Percentiles rank a stretch among this genome's conserved stretches.
These are phyloP conservation scores for Eufriesea mexicana DNA, from an alignment of 1,140 invertebrate genomes.

Conservation along the genomic window DNA sequence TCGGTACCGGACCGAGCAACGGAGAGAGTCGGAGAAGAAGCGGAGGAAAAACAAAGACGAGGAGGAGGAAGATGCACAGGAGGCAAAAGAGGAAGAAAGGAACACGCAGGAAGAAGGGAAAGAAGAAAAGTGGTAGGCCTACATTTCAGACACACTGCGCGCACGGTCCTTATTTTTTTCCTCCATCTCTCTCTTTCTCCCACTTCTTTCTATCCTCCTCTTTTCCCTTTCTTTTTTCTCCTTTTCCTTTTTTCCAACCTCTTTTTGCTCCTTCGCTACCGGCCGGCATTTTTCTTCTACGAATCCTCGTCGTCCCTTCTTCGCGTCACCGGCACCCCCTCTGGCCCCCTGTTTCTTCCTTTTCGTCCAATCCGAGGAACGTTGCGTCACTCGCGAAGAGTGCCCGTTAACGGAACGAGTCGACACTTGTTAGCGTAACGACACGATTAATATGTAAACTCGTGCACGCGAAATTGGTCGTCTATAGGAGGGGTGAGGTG, in stretches of 20 bases:
- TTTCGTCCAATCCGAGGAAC: no score
- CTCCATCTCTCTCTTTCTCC: neutral
- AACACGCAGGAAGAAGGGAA: constrained; percentile 2
- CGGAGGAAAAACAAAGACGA: constrained; percentile 42
- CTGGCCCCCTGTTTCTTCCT: neutral
- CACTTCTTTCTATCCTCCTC: neutral
- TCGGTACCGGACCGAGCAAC: constrained; percentile 33
- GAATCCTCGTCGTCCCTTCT: neutral
- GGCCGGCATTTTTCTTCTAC: neutral
- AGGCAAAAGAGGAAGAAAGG: neutral
- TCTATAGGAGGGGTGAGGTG: neutral
- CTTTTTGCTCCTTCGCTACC: neutral
- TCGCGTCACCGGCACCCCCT: neutral
- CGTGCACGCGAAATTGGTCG: constrained; percentile 18
- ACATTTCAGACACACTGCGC: constrained; percentile 64
- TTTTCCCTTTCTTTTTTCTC: no score
- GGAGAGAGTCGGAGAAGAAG: constrained; percentile 56
- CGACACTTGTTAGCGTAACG: constrained; percentile 38
- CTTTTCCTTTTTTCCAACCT: neutral
- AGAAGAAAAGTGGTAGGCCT: constrained; percentile 45
- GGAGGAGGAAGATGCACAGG: constrained; percentile 31
- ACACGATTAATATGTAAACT: constrained; percentile 46
- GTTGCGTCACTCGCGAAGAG: constrained; percentile 25
- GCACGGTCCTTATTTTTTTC: neutral
- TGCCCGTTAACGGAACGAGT: constrained; percentile 16